Conservation (phyloP, 2,797 vertebrate species). For the Channallabes apus region DNA sequence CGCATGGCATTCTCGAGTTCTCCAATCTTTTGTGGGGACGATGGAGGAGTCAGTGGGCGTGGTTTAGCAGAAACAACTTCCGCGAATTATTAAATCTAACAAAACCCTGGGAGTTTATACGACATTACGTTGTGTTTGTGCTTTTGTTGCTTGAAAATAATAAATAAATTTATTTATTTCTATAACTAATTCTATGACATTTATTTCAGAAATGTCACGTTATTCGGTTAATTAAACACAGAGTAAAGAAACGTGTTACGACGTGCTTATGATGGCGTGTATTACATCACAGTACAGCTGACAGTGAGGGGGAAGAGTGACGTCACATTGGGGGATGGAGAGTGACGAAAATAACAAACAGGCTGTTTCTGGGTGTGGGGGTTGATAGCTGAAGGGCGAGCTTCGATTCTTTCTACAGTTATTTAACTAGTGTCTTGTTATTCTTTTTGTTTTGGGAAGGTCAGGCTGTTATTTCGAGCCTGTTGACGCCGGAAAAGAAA, state of each 20-base stretch:
- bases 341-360: constrained; percentile 49
- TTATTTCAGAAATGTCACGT: too few species aligned
- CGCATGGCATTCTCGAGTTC: too few species aligned
- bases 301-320: constrained; percentile 22
- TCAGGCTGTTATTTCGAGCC: background rate
- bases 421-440: background rate
- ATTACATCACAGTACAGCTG: constrained; percentile 35
- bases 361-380: constrained; percentile 45
- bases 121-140: background rate
- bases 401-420: background rate
- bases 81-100: background rate
- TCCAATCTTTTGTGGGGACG: too few species aligned
- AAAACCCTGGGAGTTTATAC: background rate
- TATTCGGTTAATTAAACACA: background rate
- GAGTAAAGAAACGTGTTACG: background rate
- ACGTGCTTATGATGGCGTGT: background rate
- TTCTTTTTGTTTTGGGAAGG: background rate
- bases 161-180: background rate
- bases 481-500: background rate
- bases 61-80: background rate
- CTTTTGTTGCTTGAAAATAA: background rate
- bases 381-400: constrained; percentile 25
- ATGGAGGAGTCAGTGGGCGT: background rate
- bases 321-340: constrained; percentile 42
- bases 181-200: too few species aligned